Conservation (phyloP, 2,113 vertebrate genomes). For the Plestiodon gilberti region DNA sequence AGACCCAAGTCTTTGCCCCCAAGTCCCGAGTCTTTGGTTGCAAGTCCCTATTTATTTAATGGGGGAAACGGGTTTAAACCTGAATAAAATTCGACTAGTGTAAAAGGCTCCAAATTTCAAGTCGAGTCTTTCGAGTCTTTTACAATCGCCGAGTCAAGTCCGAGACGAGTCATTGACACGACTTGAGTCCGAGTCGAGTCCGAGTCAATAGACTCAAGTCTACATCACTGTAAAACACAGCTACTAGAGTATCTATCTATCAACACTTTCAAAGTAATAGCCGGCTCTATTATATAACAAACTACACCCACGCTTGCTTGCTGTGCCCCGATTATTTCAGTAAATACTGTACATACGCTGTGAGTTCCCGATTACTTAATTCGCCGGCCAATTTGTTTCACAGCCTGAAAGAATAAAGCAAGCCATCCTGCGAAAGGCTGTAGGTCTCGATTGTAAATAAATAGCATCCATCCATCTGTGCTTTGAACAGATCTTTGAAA, state of each 20-base stretch:
- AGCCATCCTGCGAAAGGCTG: background rate
- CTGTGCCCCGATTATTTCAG: background rate
- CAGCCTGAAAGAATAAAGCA: background rate
- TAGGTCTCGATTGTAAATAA: background rate
- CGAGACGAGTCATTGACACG: too few species aligned
- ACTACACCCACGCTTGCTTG: background rate
- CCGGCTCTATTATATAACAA: background rate
- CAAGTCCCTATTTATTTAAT: too few species aligned
- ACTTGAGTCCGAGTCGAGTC: too few species aligned
- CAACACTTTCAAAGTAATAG: background rate
- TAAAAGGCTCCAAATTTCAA: too few species aligned
- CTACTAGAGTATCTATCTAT: background rate
- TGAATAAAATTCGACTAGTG: too few species aligned
- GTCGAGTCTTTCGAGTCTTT: too few species aligned
- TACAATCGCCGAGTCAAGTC: too few species aligned
- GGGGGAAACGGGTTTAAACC: too few species aligned
- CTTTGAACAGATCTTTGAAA: background rate
- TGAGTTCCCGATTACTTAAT: background rate
- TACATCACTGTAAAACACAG: too few species aligned
- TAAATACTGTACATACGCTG: background rate
- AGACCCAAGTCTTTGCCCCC: too few species aligned
- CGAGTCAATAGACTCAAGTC: too few species aligned
- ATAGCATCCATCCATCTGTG: background rate
- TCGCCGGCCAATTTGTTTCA: conserved; percentile 3
- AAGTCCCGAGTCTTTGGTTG: too few species aligned